Percentiles rank a stretch among this genome's conserved stretches.
phyloP scores from a whole-genome alignment of 1,140 invertebrate genomes.

The Sitophilus oryzae region DNA sequence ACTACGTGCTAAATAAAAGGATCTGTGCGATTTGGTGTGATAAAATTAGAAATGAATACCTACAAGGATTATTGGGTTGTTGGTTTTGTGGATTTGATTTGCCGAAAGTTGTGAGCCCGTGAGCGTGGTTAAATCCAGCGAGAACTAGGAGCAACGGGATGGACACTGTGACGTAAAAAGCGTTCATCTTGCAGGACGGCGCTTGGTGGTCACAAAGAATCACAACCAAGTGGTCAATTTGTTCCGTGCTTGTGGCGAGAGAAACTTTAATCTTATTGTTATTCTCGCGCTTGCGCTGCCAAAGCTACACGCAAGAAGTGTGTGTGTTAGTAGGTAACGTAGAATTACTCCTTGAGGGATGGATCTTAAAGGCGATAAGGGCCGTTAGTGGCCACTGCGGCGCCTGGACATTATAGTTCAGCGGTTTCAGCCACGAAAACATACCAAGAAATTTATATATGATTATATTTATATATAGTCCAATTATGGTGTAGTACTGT shows the following conservation, averaged over 20 bases:
- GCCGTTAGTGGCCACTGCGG: constrained; percentile 27
- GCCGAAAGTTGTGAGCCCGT: constrained; percentile 42
- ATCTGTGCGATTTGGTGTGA: too few species aligned
- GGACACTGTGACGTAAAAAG: constrained; percentile 42
- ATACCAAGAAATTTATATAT: too few species aligned
- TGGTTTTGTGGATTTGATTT: constrained; percentile 31
- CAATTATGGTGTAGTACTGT: too few species aligned
- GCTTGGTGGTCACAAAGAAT: constrained; percentile 20
- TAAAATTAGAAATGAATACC: too few species aligned
- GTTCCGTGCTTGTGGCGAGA: constrained; percentile 3
- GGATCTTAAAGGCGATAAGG: constrained; percentile 36
- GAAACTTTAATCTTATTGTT: neutral
- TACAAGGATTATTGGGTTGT: constrained; percentile 1
- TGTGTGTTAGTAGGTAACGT: constrained; percentile 23
- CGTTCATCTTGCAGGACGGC: constrained; percentile 36
- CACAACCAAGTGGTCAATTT: constrained; percentile 26
- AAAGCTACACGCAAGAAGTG: constrained; percentile 9
- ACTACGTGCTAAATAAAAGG: too few species aligned
- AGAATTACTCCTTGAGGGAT: constrained; percentile 35
- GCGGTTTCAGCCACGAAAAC: constrained; percentile 3
- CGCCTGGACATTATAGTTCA: constrained; percentile 25
- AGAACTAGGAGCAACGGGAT: constrained; percentile 40
- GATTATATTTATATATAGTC: too few species aligned
- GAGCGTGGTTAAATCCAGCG: constrained; percentile 43
- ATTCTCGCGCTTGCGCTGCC: constrained; percentile 27